Evolutionary conservation across 92 coral and sea anemone species (phyloP), one percentile per base, ranked within the genome.

Genomic region (Phenganax stokvisi): DNA sequence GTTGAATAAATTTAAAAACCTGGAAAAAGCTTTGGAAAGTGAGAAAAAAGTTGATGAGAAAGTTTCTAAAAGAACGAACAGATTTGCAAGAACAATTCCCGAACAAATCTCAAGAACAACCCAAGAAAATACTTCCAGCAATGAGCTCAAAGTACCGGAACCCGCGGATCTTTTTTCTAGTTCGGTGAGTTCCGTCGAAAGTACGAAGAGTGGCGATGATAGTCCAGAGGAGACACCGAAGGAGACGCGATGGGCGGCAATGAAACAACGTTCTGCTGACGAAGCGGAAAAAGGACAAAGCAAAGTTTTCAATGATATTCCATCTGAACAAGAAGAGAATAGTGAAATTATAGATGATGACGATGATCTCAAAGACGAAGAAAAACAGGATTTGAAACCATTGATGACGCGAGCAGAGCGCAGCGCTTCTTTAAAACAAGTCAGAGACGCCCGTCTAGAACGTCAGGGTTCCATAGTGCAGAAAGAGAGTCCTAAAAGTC

Each of bases 141-240:
- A 96, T 64, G 96, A 96, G 56, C 71, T 90, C 7, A 86, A 86
- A 17, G 69, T 84, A 66, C 74, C 78, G 80, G 90, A 84, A 81
- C 90, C 87, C 75, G 83, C 64, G 17, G 73, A 76, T 58, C 81
- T 86, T 54, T 88, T 80, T 27, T 73, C 86, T 0, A 85, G 72
- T 67, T 81, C 85, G 54, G 74, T 79, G 0, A 79, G 83, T 57
- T 79, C 83, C 1, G 61, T 79, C 0, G 83, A 79, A 54, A 79
- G 83, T 54, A 29, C 62, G 62, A 79, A 79, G 28, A 54, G 61
- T 25, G 13, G 61, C 11, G 83, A 79, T 56, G 74, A 79, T 54
- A 79, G 83, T 62, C 71, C 58, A 51, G 74, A 79, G 61, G 83
- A 79, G 8, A 8, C 47, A 60, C 74, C 83, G 62, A 31, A 11